Conservation (phyloP, 2,888 invertebrate genomes). For the Venusia cambrica region DNA sequence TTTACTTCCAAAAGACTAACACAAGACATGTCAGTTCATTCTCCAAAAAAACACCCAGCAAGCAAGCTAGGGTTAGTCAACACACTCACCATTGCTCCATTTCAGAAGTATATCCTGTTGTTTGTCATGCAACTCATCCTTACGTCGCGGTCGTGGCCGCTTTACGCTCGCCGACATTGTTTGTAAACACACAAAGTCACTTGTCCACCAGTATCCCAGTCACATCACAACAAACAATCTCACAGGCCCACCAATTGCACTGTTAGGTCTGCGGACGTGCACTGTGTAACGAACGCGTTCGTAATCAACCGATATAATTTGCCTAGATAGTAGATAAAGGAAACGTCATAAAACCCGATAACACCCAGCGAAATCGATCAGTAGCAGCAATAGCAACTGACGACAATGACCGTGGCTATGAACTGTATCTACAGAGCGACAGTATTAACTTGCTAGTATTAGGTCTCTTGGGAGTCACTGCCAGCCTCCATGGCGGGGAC, state of each 20-base stretch:
- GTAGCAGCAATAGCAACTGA: conserved; percentile 34
- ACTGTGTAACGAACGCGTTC: conserved; percentile 49
- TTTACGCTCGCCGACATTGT: conserved; percentile 57
- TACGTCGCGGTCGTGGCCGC: conserved; percentile 62
- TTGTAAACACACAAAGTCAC: conserved; percentile 36
- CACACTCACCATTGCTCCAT: conserved; percentile 69
- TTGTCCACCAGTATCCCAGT: conserved; percentile 32
- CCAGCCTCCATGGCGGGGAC: conserved; percentile 21
- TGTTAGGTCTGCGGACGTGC: conserved; percentile 58
- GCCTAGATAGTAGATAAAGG: conserved; percentile 63
- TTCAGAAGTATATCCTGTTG: conserved; percentile 65
- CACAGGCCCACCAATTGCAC: conserved; percentile 41
- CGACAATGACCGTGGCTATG: conserved; percentile 35
- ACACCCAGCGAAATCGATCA: conserved; percentile 40
- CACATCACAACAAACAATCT: conserved; percentile 51
- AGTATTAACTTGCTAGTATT: neutral
- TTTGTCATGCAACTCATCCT: conserved; percentile 63
- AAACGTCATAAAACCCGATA: conserved; percentile 68
- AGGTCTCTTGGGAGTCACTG: conserved; percentile 10
- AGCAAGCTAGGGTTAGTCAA: no score
- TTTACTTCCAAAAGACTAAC: no score
- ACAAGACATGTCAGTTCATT: no score
- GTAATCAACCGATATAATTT: conserved; percentile 56
- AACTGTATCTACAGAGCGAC: conserved; percentile 26
- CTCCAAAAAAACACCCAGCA: no score